Conservation (phyloP, 2,888 invertebrate species). For the Euphydryas editha region DNA sequence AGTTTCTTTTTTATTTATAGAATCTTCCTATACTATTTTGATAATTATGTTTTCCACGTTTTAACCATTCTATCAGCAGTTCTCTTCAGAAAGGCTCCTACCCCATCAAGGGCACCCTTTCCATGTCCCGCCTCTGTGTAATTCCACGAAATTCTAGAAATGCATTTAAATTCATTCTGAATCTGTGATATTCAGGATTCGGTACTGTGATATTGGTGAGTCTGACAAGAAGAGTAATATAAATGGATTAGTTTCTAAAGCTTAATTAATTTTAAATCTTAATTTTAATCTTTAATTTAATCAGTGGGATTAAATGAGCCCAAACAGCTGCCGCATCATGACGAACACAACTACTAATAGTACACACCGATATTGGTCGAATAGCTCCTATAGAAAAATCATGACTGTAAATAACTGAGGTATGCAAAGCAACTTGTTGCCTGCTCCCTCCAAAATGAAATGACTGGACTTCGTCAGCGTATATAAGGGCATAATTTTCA, state of each 20-base stretch:
- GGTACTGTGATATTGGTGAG: not conserved
- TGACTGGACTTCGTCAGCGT: not conserved
- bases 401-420: no score
- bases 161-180: not conserved
- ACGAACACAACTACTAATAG: not conserved
- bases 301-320: not conserved
- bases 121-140: constrained; percentile 40
- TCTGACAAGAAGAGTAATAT: not conserved
- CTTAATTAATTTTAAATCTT: no score
- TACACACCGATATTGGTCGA: constrained; percentile 1
- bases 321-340: not conserved
- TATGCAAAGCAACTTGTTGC: not conserved
- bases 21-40: no score
- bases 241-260: no score
- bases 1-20: no score
- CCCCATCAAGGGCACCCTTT: constrained; percentile 43
- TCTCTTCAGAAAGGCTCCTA: constrained; percentile 38
- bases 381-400: no score
- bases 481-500: no score
- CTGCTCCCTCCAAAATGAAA: no score
- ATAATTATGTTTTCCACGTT: no score
- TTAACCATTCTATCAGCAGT: constrained; percentile 35
- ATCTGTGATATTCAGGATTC: no score
- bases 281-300: no score
- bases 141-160: constrained; percentile 28